Evolutionary conservation across 2,113 vertebrate species (phyloP), one percentile per base, ranked within the genome.

Genomic region (Gasterosteus aculeatus): DNA sequence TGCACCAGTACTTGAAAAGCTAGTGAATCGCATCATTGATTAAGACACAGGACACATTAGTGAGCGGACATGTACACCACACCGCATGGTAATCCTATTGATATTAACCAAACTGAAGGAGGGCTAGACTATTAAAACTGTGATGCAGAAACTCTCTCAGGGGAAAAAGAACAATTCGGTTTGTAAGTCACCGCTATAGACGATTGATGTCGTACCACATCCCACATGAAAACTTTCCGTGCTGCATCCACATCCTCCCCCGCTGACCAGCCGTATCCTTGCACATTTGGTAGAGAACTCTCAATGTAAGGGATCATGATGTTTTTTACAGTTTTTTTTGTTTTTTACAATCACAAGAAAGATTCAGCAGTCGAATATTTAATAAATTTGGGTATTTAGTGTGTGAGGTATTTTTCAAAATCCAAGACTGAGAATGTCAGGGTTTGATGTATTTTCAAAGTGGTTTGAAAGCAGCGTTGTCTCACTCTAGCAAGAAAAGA

Each of bases 381-480:
- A 2, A 77, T 57, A 77, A 77, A 65, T 78, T 68, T 12, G 76
- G 51, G 11, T 22, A 58, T 66, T 66, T 63, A 44, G 58, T 77
- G 69, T 31, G 51, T 18, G 35, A 46, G 65, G 64, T 65, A 31
- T 39, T 71, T 62, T 63, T 71, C 57, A 47, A 71, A 41, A 61
- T 68, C 41, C 22, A 53, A 79, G 58, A 57, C 65, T 6, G 7
- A 4, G 12, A 15, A 16, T 19, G 59, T 61, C 31, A 11, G 22
- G 33, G 62, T 80, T 87, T 44, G 81, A 69, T 70, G 39, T 46
- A 54, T 64, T 83, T 84, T 82, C 70, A 77, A 29, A 71, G 70
- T 57, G 42, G 33, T 56, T 80, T 66, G 46, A 85, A 88, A 85
- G 72, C 58, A 51, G 53, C n/a, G 7, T 65, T 38, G 63, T 84